Conservation (phyloP, 2,113 vertebrate species). For the Syngnathus typhle region DNA sequence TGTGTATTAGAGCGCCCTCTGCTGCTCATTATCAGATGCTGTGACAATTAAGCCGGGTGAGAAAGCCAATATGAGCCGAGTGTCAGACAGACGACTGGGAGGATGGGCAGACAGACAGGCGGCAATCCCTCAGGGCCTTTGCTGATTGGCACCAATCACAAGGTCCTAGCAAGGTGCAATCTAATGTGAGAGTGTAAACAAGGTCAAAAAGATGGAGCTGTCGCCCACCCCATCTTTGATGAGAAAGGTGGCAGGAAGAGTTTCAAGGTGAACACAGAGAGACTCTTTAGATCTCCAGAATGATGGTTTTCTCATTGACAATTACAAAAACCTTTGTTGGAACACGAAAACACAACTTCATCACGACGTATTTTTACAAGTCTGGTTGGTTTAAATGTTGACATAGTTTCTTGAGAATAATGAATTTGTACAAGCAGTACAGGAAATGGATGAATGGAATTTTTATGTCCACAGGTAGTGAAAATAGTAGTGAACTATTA, state of each 20-base stretch:
- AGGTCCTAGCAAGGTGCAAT: conserved; percentile 57
- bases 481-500: not conserved
- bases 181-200: conserved; percentile 56
- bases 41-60: conserved; percentile 11
- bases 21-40: conserved; percentile 16
- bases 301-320: not conserved
- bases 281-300: not conserved
- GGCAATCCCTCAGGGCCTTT: conserved; percentile 34
- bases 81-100: conserved; percentile 34
- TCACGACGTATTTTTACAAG: not conserved
- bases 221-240: conserved; percentile 30
- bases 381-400: not conserved
- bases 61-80: conserved; percentile 21
- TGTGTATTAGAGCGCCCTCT: conserved; percentile 49
- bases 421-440: too few species aligned
- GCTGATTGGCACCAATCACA: conserved; percentile 56
- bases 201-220: conserved; percentile 60
- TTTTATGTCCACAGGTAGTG: not conserved
- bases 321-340: not conserved
- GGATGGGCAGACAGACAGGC: conserved; percentile 43
- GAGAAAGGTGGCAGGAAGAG: conserved; percentile 27
- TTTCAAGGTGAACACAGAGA: conserved; percentile 14
- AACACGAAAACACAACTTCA: not conserved
- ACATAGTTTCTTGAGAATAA: not conserved
- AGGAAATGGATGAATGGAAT: too few species aligned